Percentiles rank a stretch among this genome's conserved stretches.
Conservation (phyloP, 1,140 invertebrate species). For the Drosophila pruinosa region DNA sequence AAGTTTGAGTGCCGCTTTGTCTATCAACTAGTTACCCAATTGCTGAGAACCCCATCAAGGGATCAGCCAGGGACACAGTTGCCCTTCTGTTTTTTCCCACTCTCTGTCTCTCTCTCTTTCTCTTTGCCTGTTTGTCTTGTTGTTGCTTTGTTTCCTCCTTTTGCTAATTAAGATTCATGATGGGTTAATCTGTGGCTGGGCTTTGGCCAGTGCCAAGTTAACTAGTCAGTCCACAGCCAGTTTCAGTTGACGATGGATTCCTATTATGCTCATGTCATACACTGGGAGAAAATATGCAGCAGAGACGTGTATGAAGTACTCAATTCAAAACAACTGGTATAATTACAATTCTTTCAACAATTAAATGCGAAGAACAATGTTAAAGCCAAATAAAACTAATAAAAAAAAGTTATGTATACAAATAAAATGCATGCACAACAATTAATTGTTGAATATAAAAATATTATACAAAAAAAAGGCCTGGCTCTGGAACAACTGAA, state of each 20-base stretch:
- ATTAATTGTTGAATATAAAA: too few species aligned
- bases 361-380: too few species aligned
- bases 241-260: neutral
- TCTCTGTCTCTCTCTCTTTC: neutral
- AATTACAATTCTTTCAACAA: neutral
- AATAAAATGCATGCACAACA: too few species aligned
- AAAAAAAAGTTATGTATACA: too few species aligned
- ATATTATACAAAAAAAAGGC: too few species aligned
- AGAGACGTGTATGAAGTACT: neutral
- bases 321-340: neutral
- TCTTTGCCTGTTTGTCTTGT: neutral
- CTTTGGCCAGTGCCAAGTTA: slow-evolving; percentile 17
- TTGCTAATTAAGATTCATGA: slow-evolving; percentile 53
- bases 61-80: slow-evolving; percentile 1
- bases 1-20: slow-evolving; percentile 39
- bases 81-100: neutral
- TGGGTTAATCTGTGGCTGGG: slow-evolving; percentile 35
- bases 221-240: slow-evolving; percentile 9
- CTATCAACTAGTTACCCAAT: slow-evolving; percentile 38
- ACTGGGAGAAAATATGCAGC: neutral
- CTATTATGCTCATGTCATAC: neutral
- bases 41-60: slow-evolving; percentile 10
- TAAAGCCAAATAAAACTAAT: too few species aligned
- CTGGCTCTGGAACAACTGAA: too few species aligned
- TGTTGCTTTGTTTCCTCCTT: slow-evolving; percentile 1